Evolutionary conservation across 2,113 vertebrate species (phyloP).

Genomic region (Nesoenas mayeri): DNA sequence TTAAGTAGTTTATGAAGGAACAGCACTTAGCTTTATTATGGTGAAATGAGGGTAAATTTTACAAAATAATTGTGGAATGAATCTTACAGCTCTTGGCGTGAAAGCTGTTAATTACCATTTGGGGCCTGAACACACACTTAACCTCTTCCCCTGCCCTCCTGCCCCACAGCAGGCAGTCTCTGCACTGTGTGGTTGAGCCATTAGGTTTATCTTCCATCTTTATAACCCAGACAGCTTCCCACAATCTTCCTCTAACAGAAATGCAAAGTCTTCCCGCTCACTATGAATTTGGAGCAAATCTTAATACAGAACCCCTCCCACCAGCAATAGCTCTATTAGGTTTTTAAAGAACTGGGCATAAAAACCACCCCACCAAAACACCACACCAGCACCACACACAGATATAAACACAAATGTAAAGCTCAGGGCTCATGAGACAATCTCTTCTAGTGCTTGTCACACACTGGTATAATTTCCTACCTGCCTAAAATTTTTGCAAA

Average conservation of each 20-base stretch:
- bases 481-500: neutral
- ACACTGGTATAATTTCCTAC: neutral
- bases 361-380: neutral
- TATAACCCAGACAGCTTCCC: neutral
- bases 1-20: constrained; percentile 49
- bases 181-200: neutral
- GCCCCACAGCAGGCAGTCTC: neutral
- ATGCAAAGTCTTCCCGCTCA: neutral
- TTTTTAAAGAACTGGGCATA: neutral
- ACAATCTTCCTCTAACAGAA: neutral
- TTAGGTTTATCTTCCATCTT: constrained; percentile 30
- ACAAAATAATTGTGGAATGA: constrained; percentile 1
- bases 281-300: neutral
- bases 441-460: neutral
- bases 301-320: neutral
- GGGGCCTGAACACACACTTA: constrained; percentile 8
- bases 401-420: neutral
- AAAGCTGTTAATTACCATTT: neutral
- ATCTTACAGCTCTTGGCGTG: constrained; percentile 1
- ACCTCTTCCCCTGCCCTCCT: neutral
- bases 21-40: neutral
- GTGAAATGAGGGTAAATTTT: neutral
- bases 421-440: neutral
- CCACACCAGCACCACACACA: neutral
- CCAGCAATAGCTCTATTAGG: neutral